Base-by-base conservation (phyloP, 1,140 invertebrate species). In the Brachionus calyciflorus region DNA sequence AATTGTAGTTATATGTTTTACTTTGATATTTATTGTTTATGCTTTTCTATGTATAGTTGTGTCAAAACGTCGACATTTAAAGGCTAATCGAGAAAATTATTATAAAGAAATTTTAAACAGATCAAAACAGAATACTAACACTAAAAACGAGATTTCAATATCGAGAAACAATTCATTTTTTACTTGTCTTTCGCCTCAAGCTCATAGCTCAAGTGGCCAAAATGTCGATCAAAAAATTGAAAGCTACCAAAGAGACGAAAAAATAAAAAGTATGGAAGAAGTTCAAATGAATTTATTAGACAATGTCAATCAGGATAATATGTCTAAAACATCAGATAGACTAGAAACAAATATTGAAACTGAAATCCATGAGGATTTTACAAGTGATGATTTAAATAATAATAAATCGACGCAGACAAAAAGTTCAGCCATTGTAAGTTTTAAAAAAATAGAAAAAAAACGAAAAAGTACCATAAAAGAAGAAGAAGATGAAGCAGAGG, bases 1-100 rank as follows among this genome's bases (percentile, higher is more conserved):
- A 24, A 53, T 73, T 30, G 44, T 73, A 6, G 69, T 73, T 21
- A 19, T 73, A 51, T 73, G 69, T 41, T 73, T 73, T 51, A 26
- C 69, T n/a, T 17, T 73, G 12, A 73, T 73, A 7, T 73, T 73
- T 26, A 41, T 73, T 5, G n/a, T 73, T 19, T 73, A 73, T n/a
- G 46, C 46, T 40, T 51, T 73, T 55, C 37, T 73, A 33, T 73
- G 46, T 73, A 21, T 37, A 14, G 28, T 51, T 19, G 69, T 73
- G 6, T 40, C 46, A 9, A 73, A 41, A 19, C 69, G 69, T 17
- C 69, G 51, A 10, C 37, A 41, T 51, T n/a, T 73, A 55, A 73
- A 73, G 12, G 46, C 28, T 12, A 73, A 51, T 40, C 46, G 69
- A 37, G 44, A 73, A 33, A 73, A 51, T 14, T 73, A 73, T 41